Base-by-base conservation (phyloP, 2,888 invertebrate species). In the Lasioglossum morio region DNA sequence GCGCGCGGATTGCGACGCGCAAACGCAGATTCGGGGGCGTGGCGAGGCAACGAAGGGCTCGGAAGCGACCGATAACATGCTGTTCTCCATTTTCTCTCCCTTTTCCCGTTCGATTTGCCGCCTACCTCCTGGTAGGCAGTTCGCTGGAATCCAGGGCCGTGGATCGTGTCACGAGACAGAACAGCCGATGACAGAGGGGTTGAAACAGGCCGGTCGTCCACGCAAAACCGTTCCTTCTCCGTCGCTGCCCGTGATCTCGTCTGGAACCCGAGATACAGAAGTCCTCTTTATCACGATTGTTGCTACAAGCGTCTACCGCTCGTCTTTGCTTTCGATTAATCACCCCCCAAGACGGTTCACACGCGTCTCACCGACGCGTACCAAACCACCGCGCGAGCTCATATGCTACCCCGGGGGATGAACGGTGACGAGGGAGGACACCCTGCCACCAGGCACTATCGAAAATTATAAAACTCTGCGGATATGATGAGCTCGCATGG, bases 1-100 rank as follows among this genome's bases (percentile, higher is more conserved):
- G 93, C 93, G 92, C 93, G 63, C 63, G 90, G 92, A 92, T 88
- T 79, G 85, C 84, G 88, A 89, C 90, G 93, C 93, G 94, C 93
- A 92, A 88, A 90, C 90, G 90, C 91, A 89, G 86, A 73, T 76
- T 81, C 81, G 88, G 89, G 89, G 91, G 92, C 91, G 92, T 91
- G 92, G 91, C 84, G 77, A 88, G 40, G 12, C 80, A 82, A 90
- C 88, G 86, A 90, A 89, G 90, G 91, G 88, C 88, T 87, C 90
- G 93, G 92, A 92, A 91, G 86, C 85, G 81, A 86, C 87, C 88
- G 91, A 91, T 92, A 93, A 93, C 84, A 87, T 70, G 85, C 79
- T 88, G 86, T 85, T 87, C 87, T 88, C 90, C 90, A 88, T 85
- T 88, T 81, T 81, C 87, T 34, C 77, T 81, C 83, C 86, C 86